A percentile compares a stretch with the other conserved stretches of the same genome.
Conservation (phyloP, 2,888 invertebrate genomes). For the Miltochrista miniata region DNA sequence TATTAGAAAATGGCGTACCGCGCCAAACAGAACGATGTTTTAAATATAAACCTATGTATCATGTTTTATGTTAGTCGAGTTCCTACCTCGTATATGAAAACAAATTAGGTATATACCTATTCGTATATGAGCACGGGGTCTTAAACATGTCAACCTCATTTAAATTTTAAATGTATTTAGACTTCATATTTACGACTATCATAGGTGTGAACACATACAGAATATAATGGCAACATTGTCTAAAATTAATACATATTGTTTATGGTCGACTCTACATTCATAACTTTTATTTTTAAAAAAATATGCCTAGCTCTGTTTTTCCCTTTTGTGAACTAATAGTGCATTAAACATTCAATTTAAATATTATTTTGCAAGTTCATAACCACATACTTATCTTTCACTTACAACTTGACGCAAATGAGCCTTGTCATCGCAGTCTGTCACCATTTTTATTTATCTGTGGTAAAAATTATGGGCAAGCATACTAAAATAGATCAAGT, state of each 20-base stretch:
- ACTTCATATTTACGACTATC: background rate
- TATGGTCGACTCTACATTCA: background rate
- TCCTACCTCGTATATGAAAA: background rate
- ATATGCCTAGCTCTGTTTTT: background rate
- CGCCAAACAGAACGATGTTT: slow-evolving; percentile 37
- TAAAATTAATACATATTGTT: slow-evolving; percentile 1
- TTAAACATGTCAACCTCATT: background rate
- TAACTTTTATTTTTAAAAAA: background rate
- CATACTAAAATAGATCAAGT: background rate
- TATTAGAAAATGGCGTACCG: slow-evolving; percentile 74
- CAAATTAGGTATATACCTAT: background rate
- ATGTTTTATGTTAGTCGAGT: background rate
- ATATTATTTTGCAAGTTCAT: no score
- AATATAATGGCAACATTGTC: background rate
- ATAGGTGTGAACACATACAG: background rate
- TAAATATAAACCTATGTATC: slow-evolving; percentile 4
- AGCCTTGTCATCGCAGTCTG: slow-evolving; percentile 1
- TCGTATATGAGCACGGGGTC: background rate
- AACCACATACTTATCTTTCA: background rate
- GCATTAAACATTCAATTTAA: no score
- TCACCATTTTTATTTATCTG: slow-evolving; percentile 6
- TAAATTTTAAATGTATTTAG: background rate
- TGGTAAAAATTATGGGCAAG: slow-evolving; percentile 1
- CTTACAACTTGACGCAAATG: slow-evolving; percentile 10
- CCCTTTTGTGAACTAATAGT: background rate